Base-by-base conservation (phyloP, 2,113 vertebrate genomes). In the Gopherus evgoodei region DNA sequence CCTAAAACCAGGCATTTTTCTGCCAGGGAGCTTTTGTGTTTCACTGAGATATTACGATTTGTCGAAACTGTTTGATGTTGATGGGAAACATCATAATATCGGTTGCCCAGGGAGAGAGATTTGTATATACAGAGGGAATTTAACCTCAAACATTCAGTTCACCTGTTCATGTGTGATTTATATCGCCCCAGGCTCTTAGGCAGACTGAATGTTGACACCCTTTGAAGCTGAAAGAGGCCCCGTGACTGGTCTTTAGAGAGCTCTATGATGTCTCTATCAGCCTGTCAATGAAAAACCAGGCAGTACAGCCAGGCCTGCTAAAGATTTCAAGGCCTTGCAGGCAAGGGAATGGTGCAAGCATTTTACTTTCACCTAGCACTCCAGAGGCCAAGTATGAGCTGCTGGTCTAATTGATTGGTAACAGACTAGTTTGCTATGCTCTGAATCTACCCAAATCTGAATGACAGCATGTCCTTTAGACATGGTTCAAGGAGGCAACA, bases 181-280 rank as follows among this genome's bases (percentile, higher is more conserved):
- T 90, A 81, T 87, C 85, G 91, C 96, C 96, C 92, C 84, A 84
- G 97, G 96, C 96, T 96, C 84, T 0, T 1, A 92, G 92, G 96
- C 96, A 92, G 93, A 93, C 90, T 93, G 91, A 88, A 95, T 92
- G 90, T 4, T 89, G 88, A 92, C 90, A 96, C 90, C 25, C 90
- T 98, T 97, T 97, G 97, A 98, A 98, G 96, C 96, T 97, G 94
- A 97, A 97, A 97, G 93, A 94, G 94, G 81, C 89, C 93, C 62
- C 76, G 92, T 85, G 91, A 93, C 75, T 94, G 95, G 92, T 96
- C 97, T 98, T 96, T 95, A 87, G 97, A 96, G 98, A 97, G 79
- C 87, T 95, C 84, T 97, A 94, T 94, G 95, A 98, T 95, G 90
- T 97, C 96, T 97, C 97, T 96, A 97, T 97, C 95, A 96, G 93